Evolutionary conservation across 2,797 vertebrate species (phyloP).

Genomic region (Gymnodraco acuticeps): DNA sequence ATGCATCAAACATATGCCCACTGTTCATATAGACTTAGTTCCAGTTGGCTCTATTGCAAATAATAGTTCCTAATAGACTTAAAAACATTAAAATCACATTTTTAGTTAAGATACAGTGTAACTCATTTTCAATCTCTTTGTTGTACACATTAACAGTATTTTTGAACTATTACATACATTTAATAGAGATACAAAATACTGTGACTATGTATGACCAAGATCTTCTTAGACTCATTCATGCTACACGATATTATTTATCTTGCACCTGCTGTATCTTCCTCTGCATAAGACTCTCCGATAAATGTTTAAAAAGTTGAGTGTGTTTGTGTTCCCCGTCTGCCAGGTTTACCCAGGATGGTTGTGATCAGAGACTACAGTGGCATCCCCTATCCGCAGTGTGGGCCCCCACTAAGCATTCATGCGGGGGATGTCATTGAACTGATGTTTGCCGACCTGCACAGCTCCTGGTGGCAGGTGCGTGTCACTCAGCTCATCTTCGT

Average conservation of each 20-base stretch:
- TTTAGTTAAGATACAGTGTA: not conserved
- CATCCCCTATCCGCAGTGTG: slow-evolving; percentile 85
- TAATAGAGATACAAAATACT: no score
- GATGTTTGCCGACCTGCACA: slow-evolving; percentile 90
- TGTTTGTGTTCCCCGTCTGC: slow-evolving; percentile 43
- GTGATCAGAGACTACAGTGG: slow-evolving; percentile 91
- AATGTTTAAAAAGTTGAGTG: slow-evolving; percentile 15
- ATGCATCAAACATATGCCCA: not conserved
- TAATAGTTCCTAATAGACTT: not conserved
- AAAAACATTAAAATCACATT: not conserved
- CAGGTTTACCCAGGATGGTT: slow-evolving; percentile 94
- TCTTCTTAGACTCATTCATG: not conserved
- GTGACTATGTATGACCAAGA: not conserved
- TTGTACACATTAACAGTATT: not conserved
- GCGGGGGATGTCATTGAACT: slow-evolving; percentile 92
- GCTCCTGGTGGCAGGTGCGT: slow-evolving; percentile 95
- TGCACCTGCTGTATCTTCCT: not conserved
- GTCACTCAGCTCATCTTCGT: slow-evolving; percentile 52
- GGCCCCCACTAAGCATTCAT: slow-evolving; percentile 90
- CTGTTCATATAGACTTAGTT: not conserved
- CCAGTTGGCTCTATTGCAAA: not conserved
- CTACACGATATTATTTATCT: not conserved
- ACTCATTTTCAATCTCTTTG: not conserved
- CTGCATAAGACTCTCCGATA: not conserved
- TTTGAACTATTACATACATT: not conserved